Evolutionary conservation across 2,797 vertebrate genomes (phyloP), one percentile per base, ranked within the genome.

Genomic region (Sphenodon punctatus): DNA sequence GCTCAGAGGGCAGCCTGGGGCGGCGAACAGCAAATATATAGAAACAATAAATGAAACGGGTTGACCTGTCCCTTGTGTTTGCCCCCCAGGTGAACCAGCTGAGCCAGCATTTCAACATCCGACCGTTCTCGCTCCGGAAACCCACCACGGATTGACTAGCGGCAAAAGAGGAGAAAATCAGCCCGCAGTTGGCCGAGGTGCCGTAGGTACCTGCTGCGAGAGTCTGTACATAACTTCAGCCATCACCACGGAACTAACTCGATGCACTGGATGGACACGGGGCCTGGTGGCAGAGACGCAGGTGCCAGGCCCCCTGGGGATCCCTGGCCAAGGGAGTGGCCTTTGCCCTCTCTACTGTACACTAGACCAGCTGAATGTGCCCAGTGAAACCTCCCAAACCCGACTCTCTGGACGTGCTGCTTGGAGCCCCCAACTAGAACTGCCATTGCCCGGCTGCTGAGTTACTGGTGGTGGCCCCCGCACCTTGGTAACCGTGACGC

Each of bases 91-190:
- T 99, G 39, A 95, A 97, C 78, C 98, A 99, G 89, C 96, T 99
- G 90, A 99, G 98, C 92, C 70, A 76, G 78, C 98, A 99, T 94
- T 99, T 99, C 94, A 97, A 96, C 86, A 99, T 99, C 90, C 95
- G 92, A 2, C 96, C 98, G 75, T 99, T 99, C 93, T 99, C 98
- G 0, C 94, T 99, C 64, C 97, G 96, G 93, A 99, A 99, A 90
- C 96, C 97, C 83, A 97, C 90, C 67, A 96, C 93, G 5, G 98
- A 99, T 93, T 99, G 98, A 99, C 98, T 97, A 94, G 97, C 88
- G 91, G 84, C 23, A 67, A 94, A 97, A 91, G 98, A 98, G 92
- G 96, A 97, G 93, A 96, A 92, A 87, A 94, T 97, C 87, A 90
- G 96, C 96, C 94, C 98, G 95, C 96, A 89, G 89, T 95, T 93